These are phyloP conservation scores for Pseudomugil gertrudae DNA, from an alignment of 2,797 vertebrate species.

Conservation along the genomic window DNA sequence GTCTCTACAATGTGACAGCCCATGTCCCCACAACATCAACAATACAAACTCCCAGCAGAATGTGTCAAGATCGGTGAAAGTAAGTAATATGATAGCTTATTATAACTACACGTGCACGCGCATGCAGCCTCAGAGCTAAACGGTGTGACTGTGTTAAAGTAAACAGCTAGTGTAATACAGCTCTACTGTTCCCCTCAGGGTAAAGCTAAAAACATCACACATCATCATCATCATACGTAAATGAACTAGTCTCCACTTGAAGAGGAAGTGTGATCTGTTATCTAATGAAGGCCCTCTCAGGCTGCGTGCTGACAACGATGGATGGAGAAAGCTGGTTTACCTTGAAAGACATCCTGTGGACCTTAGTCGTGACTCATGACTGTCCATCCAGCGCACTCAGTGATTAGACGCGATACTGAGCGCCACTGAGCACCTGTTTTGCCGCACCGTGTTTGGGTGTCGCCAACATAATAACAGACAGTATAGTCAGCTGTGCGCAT, in stretches of 20 bases:
- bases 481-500: conserved; percentile 58
- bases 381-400: conserved; percentile 46
- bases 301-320: conserved; percentile 15
- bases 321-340: conserved; percentile 76
- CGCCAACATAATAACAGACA: conserved; percentile 60
- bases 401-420: conserved; percentile 54
- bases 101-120: background rate
- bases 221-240: conserved; percentile 1
- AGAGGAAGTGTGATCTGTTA: conserved; percentile 23
- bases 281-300: conserved; percentile 18
- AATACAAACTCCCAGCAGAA: background rate
- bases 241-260: background rate
- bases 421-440: conserved; percentile 53
- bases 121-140: background rate
- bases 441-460: conserved; percentile 69
- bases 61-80: background rate
- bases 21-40: background rate
- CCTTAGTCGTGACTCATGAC: conserved; percentile 79
- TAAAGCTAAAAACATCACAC: conserved; percentile 9
- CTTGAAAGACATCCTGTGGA: conserved; percentile 92
- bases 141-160: conserved; percentile 7
- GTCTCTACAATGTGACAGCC: too few relatives aligned
- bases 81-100: background rate
- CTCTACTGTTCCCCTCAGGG: conserved; percentile 7
- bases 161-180: conserved; percentile 20